These are phyloP conservation scores for Lethocerus indicus DNA, from an alignment of 1,140 invertebrate species.

Conservation along the genomic window DNA sequence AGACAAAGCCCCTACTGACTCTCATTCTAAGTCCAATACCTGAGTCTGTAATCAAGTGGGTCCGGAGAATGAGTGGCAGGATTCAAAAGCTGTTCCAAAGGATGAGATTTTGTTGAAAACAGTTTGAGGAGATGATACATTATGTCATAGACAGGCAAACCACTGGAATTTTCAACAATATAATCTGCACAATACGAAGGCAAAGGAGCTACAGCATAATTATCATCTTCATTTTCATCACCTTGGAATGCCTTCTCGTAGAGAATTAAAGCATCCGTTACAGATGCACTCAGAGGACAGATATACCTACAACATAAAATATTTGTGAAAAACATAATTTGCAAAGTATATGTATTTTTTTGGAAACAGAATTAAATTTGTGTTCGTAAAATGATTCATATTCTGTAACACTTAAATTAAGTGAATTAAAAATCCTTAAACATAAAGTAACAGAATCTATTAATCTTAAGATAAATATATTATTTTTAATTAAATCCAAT, in stretches of 20 bases:
- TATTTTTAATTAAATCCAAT: too few relatives aligned
- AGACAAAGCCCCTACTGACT: too few relatives aligned
- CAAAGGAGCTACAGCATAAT: constrained; percentile 32
- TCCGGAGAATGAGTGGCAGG: constrained; percentile 60
- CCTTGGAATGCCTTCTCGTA: constrained; percentile 46
- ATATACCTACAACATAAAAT: constrained; percentile 33
- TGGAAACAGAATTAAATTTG: too few relatives aligned
- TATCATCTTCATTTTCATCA: constrained; percentile 24
- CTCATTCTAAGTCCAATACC: too few relatives aligned
- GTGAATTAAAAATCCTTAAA: too few relatives aligned
- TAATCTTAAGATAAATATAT: too few relatives aligned
- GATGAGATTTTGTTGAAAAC: constrained; percentile 41
- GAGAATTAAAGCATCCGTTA: constrained; percentile 44
- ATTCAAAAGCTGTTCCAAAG: constrained; percentile 50
- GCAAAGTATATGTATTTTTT: too few relatives aligned
- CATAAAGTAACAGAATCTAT: too few relatives aligned
- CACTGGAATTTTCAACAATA: constrained; percentile 19
- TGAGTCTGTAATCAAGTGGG: constrained; percentile 64
- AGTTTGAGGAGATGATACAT: constrained; percentile 71
- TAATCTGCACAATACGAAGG: constrained; percentile 28
- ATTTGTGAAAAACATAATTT: too few relatives aligned
- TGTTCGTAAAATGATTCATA: too few relatives aligned
- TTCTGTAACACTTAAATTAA: too few relatives aligned
- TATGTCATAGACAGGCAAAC: constrained; percentile 46
- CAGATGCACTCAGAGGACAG: constrained; percentile 39